Evolutionary conservation across 1,140 invertebrate species (phyloP), one percentile per base, ranked within the genome.

Genomic region (Megalopta genalis): DNA sequence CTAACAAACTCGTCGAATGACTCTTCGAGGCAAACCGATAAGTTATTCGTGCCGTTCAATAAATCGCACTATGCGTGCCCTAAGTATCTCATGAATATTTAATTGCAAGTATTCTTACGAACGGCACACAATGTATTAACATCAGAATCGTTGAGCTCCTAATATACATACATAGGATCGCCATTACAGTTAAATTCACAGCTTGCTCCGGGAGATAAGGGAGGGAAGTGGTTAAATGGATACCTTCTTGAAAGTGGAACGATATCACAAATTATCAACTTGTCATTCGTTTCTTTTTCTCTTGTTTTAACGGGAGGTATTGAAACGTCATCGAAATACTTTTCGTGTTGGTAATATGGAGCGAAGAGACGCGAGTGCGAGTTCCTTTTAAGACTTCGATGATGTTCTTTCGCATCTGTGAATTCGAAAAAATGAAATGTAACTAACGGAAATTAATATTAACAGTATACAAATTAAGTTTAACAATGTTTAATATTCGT

Each of bases 81-180:
- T 21, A 46, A 62, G 57, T 18, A n/a, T 10, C 39, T 62, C 18
- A 72, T 72, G 70, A 72, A 72, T 72, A 72, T 72, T 72, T 72
- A 72, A 72, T 62, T 46, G 39, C 25, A 46, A 72, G 70, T 62
- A 72, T 62, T 60, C 57, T 46, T 27, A n/a, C 25, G 54, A 42
- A 60, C 37, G 37, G 37, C 37, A 18, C 37, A 71, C 69, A 59
- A 60, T 71, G 54, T 71, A 71, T 71, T 60, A 60, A 71, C 37
- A 42, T 42, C 69, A 42, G 54, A 60, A 71, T 60, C 54, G n/a
- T 71, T 59, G 57, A 71, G 37, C 54, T 59, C 60, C 23, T 27
- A 72, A 72, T 62, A 46, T 23, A 32, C 23, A 59, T 18, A 25
- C 16, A 42, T 2, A 60, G 37, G 12, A 7, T 23, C 32, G 23